Conservation (phyloP, 2,113 vertebrate genomes). For the Herpailurus yagouaroundi region DNA sequence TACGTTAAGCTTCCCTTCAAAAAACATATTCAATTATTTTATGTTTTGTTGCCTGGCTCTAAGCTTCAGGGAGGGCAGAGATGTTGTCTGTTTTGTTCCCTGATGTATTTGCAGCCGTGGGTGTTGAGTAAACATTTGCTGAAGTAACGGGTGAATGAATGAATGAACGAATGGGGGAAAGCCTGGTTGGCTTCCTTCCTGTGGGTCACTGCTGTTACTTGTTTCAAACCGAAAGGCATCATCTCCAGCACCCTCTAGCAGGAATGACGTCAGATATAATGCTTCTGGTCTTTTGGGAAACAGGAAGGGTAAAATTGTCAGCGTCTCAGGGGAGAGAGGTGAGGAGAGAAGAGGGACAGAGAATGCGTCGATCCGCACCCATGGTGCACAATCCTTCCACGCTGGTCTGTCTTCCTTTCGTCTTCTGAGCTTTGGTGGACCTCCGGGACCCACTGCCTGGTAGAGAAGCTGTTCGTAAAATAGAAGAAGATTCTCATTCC, state of each 20-base stretch:
- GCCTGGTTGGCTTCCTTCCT: neutral
- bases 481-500: neutral
- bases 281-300: neutral
- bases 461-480: neutral
- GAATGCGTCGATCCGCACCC: fast-evolving
- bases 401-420: neutral
- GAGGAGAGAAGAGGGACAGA: too few species aligned
- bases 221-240: neutral
- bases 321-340: neutral
- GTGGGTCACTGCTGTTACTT: neutral
- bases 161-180: neutral
- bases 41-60: neutral
- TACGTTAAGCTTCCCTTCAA: neutral
- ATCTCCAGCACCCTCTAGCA: fast-evolving
- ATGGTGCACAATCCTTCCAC: neutral
- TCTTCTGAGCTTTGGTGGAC: neutral
- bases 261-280: neutral
- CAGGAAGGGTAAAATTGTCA: neutral
- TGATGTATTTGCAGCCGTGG: neutral
- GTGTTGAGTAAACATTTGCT: neutral
- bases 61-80: neutral
- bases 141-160: neutral
- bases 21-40: neutral
- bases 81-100: neutral
- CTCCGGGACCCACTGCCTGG: neutral